Percentiles rank a stretch among this genome's conserved stretches.
Conservation (phyloP, 2,113 vertebrate genomes). For the Lepisosteus oculatus region DNA sequence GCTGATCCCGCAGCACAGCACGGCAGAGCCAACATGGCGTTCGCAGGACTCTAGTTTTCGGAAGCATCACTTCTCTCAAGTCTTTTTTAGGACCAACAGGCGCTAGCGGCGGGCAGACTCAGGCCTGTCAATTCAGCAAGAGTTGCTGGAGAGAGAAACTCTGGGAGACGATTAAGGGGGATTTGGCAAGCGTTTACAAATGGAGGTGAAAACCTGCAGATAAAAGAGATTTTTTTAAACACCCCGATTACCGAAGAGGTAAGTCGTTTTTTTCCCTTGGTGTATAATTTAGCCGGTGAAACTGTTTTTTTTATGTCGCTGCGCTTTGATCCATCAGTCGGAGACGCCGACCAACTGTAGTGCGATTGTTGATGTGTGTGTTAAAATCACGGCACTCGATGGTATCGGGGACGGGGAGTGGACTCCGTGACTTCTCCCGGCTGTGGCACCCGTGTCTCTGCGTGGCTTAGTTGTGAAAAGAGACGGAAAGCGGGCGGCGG, state of each 20-base stretch:
- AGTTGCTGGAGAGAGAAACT: constrained; percentile 15
- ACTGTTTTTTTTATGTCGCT: background rate
- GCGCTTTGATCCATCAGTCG: background rate
- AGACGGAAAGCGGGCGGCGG: too few species aligned
- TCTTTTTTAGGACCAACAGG: constrained; percentile 7
- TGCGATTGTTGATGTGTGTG: too few species aligned
- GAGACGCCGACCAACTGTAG: background rate
- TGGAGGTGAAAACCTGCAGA: constrained; percentile 35
- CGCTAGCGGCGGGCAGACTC: background rate
- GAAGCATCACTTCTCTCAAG: background rate
- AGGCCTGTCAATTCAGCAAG: constrained; percentile 19
- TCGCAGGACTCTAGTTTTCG: background rate
- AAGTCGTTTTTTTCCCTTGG: constrained; percentile 1
- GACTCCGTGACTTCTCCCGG: too few species aligned
- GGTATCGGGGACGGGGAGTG: too few species aligned
- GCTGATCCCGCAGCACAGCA: background rate
- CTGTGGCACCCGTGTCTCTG: too few species aligned
- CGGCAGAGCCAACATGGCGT: constrained; percentile 18
- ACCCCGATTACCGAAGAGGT: constrained; percentile 31
- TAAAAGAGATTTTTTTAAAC: constrained; percentile 16
- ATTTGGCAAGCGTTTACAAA: constrained; percentile 22
- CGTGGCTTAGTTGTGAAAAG: too few species aligned
- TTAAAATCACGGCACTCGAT: too few species aligned
- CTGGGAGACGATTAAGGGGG: constrained; percentile 25
- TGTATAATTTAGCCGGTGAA: too few species aligned